phyloP scores from a whole-genome alignment of 2,888 invertebrate species.

The Tolmerus cingulatus region DNA sequence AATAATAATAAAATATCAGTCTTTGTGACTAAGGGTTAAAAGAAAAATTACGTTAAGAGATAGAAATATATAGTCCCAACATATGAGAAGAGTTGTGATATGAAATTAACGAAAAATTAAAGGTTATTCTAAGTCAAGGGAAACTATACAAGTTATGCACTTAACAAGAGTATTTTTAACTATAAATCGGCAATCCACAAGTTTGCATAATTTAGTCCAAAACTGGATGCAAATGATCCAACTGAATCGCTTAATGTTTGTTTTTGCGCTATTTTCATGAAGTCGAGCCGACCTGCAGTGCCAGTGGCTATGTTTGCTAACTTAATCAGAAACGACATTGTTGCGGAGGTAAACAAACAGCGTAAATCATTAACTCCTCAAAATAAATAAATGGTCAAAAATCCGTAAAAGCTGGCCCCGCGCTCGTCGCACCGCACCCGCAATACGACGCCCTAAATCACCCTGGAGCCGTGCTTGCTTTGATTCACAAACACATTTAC shows the following conservation, averaged over 20 bases:
- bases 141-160: background rate
- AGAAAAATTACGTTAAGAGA: no score
- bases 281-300: background rate
- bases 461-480: background rate
- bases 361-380: conserved; percentile 22
- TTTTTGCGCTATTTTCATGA: background rate
- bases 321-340: background rate
- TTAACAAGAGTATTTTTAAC: background rate
- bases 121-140: no score
- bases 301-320: background rate
- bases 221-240: no score
- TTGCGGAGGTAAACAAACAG: background rate
- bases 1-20: no score
- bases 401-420: background rate
- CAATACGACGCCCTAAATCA: background rate
- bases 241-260: background rate
- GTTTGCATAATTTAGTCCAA: no score
- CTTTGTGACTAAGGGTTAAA: no score
- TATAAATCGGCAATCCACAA: no score
- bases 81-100: no score
- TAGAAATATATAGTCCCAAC: no score
- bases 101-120: no score
- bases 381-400: conserved; percentile 20
- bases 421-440: background rate
- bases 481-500: conserved; percentile 24